A percentile compares a stretch with the other conserved stretches of the same genome.
Evolutionary conservation across 2,797 vertebrate genomes (phyloP).

Genomic region (Notoglanidium macrostoma): DNA sequence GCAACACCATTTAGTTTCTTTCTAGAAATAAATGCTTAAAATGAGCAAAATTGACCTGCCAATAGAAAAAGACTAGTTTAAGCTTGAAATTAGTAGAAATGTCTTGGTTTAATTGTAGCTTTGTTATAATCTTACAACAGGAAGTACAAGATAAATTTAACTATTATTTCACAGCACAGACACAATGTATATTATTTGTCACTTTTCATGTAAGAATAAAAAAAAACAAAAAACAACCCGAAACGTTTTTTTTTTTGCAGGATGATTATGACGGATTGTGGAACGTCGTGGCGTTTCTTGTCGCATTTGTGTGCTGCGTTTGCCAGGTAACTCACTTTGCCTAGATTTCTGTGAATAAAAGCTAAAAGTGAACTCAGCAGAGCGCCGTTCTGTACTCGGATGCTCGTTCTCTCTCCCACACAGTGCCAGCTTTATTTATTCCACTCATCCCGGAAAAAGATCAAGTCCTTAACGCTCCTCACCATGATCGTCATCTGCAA

Average conservation of each 20-base stretch:
- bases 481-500: constrained; percentile 83
- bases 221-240: not conserved
- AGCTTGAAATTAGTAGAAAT: not conserved
- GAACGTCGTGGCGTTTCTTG: constrained; percentile 87
- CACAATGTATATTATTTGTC: not conserved
- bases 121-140: not conserved
- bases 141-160: not conserved
- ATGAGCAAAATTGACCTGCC: too few species aligned
- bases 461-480: constrained; percentile 79
- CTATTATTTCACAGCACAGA: not conserved
- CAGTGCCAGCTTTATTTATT: constrained; percentile 96
- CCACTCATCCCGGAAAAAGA: constrained; percentile 82
- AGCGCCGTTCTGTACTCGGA: not conserved
- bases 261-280: constrained; percentile 86
- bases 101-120: not conserved
- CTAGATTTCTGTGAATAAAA: not conserved
- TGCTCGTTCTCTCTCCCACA: not conserved
- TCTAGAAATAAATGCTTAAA: not conserved
- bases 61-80: not conserved
- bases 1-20: not conserved
- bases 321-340: constrained; percentile 78
- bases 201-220: not conserved
- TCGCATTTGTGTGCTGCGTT: constrained; percentile 87
- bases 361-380: not conserved
- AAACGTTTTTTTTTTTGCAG: constrained; percentile 65